These are phyloP conservation scores for Eustalomyia histrio DNA, from an alignment of 2,888 invertebrate genomes.

Conservation along the genomic window DNA sequence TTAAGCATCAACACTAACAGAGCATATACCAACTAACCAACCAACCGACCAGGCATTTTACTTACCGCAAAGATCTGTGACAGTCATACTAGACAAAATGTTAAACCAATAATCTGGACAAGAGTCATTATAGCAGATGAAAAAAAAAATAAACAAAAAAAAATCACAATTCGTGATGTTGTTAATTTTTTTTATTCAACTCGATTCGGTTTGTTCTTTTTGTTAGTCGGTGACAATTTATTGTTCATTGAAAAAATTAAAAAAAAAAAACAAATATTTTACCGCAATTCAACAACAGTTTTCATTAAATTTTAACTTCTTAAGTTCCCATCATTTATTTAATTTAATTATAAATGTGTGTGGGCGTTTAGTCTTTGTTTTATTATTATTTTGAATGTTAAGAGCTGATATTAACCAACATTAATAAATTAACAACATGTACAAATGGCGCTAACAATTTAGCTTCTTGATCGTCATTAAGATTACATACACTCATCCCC, in stretches of 20 bases:
- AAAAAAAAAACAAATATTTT: conserved; percentile 35
- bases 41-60: too few species aligned
- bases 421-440: conserved; percentile 43
- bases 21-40: conserved; percentile 16
- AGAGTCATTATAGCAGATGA: conserved; percentile 27
- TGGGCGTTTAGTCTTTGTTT: conserved; percentile 38
- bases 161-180: conserved; percentile 54
- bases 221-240: conserved; percentile 41
- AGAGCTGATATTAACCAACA: neutral
- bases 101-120: conserved; percentile 52
- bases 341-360: conserved; percentile 35
- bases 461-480: conserved; percentile 18
- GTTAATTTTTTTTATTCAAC: conserved; percentile 28
- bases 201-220: conserved; percentile 30
- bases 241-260: conserved; percentile 33
- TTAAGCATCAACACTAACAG: conserved; percentile 38
- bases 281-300: neutral
- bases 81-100: conserved; percentile 49
- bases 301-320: conserved; percentile 47
- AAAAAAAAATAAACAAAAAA: neutral
- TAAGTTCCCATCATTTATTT: conserved; percentile 36
- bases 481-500: neutral
- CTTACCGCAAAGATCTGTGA: conserved; percentile 46
- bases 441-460: conserved; percentile 34
- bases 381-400: neutral